phyloP scores from a whole-genome alignment of 1,140 invertebrate species.

The Anastrepha obliqua region DNA sequence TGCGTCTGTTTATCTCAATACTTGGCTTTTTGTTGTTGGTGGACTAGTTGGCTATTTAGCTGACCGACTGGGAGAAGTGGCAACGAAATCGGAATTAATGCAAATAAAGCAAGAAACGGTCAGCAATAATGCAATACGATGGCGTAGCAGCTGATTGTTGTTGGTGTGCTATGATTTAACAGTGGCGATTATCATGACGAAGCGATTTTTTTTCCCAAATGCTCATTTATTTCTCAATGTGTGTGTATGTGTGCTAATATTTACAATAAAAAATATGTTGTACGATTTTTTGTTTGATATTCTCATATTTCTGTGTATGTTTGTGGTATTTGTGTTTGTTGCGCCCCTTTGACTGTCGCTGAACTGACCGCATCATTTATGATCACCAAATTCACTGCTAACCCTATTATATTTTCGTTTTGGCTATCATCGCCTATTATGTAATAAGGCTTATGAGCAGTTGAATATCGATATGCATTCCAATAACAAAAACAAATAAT shows the following conservation, averaged over 20 bases:
- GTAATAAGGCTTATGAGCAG: not conserved
- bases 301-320: not conserved
- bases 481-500: not conserved
- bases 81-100: not conserved
- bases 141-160: not conserved
- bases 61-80: not conserved
- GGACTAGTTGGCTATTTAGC: not conserved
- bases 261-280: not conserved
- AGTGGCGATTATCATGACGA: not conserved
- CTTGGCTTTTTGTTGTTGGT: not conserved
- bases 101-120: not conserved
- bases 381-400: not conserved
- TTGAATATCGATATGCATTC: slow-evolving; percentile 36
- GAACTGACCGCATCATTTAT: not conserved
- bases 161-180: too few species aligned
- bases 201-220: not conserved
- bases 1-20: not conserved
- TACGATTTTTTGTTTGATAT: not conserved
- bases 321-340: too few species aligned
- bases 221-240: not conserved
- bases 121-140: not conserved
- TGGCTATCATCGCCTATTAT: not conserved
- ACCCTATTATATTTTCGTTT: not conserved
- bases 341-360: not conserved
- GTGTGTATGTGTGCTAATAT: not conserved